A percentile compares a stretch with the other conserved stretches of the same genome.
These are phyloP conservation scores for Augochlorella aurata DNA, from an alignment of 2,888 invertebrate genomes.

Conservation along the genomic window DNA sequence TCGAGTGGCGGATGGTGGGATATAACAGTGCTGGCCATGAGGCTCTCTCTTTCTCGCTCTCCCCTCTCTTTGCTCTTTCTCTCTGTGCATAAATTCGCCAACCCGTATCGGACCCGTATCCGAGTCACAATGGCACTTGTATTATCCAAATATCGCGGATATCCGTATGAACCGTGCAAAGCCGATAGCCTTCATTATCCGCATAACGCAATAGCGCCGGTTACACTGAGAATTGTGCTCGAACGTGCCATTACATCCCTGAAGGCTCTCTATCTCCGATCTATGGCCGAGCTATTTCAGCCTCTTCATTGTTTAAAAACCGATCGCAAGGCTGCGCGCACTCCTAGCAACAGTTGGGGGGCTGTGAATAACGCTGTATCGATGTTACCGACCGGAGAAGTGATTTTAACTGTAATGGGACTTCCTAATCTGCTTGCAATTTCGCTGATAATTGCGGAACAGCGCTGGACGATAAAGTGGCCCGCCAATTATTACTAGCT, in stretches of 20 bases:
- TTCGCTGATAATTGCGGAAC: neutral
- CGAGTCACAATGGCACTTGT: slow-evolving; percentile 43
- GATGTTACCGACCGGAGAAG: neutral
- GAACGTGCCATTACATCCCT: slow-evolving; percentile 29
- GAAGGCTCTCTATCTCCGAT: slow-evolving; percentile 41
- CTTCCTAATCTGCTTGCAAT: neutral
- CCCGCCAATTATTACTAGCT: neutral
- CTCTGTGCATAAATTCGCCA: slow-evolving; percentile 28
- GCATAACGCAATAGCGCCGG: slow-evolving; percentile 22
- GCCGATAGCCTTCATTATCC: slow-evolving; percentile 56
- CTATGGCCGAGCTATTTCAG: slow-evolving; percentile 1
- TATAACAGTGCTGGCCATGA: neutral
- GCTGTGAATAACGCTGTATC: neutral
- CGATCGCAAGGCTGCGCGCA: neutral
- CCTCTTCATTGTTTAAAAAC: slow-evolving; percentile 33
- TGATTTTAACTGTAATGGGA: neutral
- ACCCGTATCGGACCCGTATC: slow-evolving; percentile 12
- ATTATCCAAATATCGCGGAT: slow-evolving; percentile 51
- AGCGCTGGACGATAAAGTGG: neutral
- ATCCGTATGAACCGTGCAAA: slow-evolving; percentile 47
- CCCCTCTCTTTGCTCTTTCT: neutral
- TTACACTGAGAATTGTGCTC: slow-evolving; percentile 21
- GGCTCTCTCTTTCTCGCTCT: too few species aligned
- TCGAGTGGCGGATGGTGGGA: slow-evolving; percentile 24
- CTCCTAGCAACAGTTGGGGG: slow-evolving; percentile 8